Evolutionary conservation across 2,797 vertebrate species (phyloP), one percentile per base, ranked within the genome.

Genomic region (Xenops minutus): DNA sequence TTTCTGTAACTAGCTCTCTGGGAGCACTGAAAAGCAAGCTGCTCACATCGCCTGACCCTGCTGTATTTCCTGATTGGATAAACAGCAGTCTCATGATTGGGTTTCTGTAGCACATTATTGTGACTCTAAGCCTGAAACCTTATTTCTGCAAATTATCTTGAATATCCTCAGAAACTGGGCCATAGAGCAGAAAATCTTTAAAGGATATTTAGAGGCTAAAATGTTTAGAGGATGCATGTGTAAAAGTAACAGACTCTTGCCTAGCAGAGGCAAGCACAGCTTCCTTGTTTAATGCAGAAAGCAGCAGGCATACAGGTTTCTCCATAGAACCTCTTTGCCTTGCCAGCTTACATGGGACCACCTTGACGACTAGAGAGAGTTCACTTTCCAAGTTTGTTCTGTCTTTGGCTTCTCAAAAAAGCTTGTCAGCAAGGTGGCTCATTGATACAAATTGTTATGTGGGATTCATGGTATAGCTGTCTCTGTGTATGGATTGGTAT

Each of bases 1-100:
- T 96, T 93, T 85, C 85, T 80, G 72, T 75, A 64, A 39, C 7
- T 49, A 43, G 81, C 54, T 92, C 49, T 63, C 74, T 83, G 78
- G 30, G 54, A 85, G 75, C 36, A n/a, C 14, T 55, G 73, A 32
- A 44, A 69, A 82, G 30, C 1, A 3, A 54, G 37, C 32, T 58
- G 44, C 26, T 77, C 1, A 0, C 17, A 36, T 85, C 2, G 5
- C 24, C 77, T 5, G 8, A 76, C 23, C 16, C 37, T 74, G 44
- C 21, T 79, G 2, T 10, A 61, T 24, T 71, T 71, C 81, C 84
- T 64, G 81, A 80, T 32, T 87, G 52, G 56, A 71, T 36, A 71
- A 85, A 56, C 17, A 37, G 44, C 63, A 52, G 20, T 34, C 72
- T 76, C 62, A 32, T 0, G 2, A 71, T 20, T 3, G 1, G 5